Evolutionary conservation across 2,113 vertebrate species (phyloP).

Genomic region (Athene cunicularia): DNA sequence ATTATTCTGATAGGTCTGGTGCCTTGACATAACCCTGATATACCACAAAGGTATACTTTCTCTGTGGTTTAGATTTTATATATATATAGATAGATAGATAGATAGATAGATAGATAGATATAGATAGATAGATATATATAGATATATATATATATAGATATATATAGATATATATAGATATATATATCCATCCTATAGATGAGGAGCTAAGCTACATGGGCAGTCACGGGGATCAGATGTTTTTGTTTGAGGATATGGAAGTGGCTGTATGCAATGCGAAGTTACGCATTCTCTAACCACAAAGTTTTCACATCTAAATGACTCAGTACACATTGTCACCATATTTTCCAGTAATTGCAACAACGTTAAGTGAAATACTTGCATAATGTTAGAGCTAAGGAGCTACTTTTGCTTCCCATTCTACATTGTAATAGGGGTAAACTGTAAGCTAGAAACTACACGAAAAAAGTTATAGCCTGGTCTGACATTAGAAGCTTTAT

Average conservation of each 20-base stretch:
- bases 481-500: not conserved
- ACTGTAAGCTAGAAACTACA: not conserved
- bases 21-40: not conserved
- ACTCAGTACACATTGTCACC: not conserved
- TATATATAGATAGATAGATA: too few relatives aligned
- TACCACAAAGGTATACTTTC: not conserved
- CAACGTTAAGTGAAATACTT: slow-evolving; percentile 24
- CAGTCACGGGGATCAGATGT: not conserved
- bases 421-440: not conserved
- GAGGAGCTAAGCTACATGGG: not conserved
- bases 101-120: too few relatives aligned
- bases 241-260: not conserved
- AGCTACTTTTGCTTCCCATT: not conserved
- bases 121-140: too few relatives aligned
- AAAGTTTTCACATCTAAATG: not conserved
- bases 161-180: too few relatives aligned
- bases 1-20: not conserved
- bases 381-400: not conserved
- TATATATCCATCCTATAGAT: not conserved
- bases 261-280: not conserved
- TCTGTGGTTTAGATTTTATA: too few relatives aligned
- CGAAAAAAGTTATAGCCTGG: not conserved
- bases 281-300: slow-evolving; percentile 6
- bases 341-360: slow-evolving; percentile 44
- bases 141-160: too few relatives aligned